A percentile compares a stretch with the other conserved stretches of the same genome.
phyloP scores from a whole-genome alignment of 37 sponge, comb jelly and placozoan species.

The Hexactinellida sp. region DNA sequence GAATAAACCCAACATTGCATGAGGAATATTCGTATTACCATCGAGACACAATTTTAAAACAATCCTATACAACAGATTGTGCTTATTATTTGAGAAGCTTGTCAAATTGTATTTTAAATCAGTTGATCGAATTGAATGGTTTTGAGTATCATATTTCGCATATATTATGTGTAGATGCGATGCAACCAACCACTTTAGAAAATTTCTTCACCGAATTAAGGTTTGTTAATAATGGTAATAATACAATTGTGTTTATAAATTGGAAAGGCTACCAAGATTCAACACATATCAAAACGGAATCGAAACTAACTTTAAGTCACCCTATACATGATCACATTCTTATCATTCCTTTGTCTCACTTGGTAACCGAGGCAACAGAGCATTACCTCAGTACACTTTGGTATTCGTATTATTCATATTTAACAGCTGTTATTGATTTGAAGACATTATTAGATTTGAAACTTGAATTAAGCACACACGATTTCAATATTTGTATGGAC shows the following conservation, averaged over 20 bases:
- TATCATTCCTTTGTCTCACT: background rate
- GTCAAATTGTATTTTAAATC: background rate
- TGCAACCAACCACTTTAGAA: background rate
- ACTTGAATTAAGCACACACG: background rate
- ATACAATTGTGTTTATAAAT: background rate
- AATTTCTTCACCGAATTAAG: background rate
- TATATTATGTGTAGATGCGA: background rate
- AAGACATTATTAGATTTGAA: background rate
- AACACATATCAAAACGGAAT: background rate
- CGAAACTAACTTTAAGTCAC: background rate
- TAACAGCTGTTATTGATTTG: constrained; percentile 7
- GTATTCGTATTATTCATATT: background rate
- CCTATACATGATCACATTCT: background rate
- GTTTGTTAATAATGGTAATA: background rate
- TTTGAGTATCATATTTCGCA: background rate
- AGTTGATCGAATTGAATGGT: background rate
- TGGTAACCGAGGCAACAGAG: constrained; percentile 1
- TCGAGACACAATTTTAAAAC: background rate
- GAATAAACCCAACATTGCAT: background rate
- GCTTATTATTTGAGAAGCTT: background rate
- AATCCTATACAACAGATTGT: background rate
- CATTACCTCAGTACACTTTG: background rate
- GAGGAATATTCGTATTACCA: background rate
- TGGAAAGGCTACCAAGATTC: background rate
- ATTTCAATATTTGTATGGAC: background rate